Percentiles rank a stretch among this genome's conserved stretches.
These are phyloP conservation scores for Noctua fimbriata DNA, from an alignment of 2,888 invertebrate species.

Conservation along the genomic window DNA sequence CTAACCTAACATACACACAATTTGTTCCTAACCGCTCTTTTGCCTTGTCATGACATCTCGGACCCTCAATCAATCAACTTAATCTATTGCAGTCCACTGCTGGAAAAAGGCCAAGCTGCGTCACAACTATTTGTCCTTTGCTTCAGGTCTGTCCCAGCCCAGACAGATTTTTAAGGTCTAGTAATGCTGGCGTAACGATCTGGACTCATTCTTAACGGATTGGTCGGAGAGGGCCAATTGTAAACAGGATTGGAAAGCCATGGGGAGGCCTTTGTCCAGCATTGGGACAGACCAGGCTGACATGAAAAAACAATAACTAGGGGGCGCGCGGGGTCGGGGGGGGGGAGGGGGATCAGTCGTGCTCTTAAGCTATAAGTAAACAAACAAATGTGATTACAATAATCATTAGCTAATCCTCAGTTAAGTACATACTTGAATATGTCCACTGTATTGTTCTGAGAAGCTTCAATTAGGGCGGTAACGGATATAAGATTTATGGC, in stretches of 20 bases:
- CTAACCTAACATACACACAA: neutral
- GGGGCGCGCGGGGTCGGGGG: neutral
- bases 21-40: neutral
- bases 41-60: neutral
- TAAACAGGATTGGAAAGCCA: too few relatives aligned
- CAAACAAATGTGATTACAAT: conserved; percentile 19
- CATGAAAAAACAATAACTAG: too few relatives aligned
- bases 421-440: conserved; percentile 4
- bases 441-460: neutral
- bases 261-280: too few relatives aligned
- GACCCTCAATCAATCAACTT: neutral
- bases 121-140: neutral
- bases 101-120: neutral
- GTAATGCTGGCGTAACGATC: too few relatives aligned
- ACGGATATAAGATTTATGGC: neutral
- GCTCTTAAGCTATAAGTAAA: conserved; percentile 1
- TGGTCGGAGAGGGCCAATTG: too few relatives aligned
- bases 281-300: too few relatives aligned
- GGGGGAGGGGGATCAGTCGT: neutral
- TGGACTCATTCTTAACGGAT: too few relatives aligned
- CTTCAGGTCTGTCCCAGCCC: neutral
- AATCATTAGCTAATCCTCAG: conserved; percentile 7
- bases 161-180: neutral
- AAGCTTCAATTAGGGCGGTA: conserved; percentile 11
- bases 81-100: neutral